Evolutionary conservation across 2,797 vertebrate genomes (phyloP).

Genomic region (Sebastiscus tertius): DNA sequence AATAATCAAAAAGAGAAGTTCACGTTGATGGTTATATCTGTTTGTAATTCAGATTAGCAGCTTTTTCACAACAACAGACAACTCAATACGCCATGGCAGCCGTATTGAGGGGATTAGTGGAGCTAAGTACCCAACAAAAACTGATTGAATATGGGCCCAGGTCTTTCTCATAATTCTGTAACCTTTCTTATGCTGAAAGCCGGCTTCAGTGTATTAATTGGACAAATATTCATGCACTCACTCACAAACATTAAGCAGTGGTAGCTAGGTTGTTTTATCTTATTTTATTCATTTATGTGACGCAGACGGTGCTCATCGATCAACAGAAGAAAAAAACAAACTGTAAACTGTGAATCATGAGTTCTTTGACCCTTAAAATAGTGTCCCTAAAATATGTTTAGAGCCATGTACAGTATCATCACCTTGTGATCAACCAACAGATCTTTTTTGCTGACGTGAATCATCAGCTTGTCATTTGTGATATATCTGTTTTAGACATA

Average conservation of each 20-base stretch:
- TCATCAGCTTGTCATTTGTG: constrained; percentile 10
- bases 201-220: neutral
- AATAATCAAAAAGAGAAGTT: neutral
- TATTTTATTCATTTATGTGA: neutral
- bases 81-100: no score
- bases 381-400: neutral
- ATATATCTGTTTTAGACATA: neutral
- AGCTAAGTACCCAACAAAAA: neutral
- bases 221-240: neutral
- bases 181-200: neutral
- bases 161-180: neutral
- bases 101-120: no score
- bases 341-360: neutral
- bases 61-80: neutral
- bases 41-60: neutral
- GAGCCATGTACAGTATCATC: neutral
- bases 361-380: neutral
- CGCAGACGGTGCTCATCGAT: neutral
- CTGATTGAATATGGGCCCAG: neutral
- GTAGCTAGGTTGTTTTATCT: neutral
- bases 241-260: neutral
- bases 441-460: neutral
- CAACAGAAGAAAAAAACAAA: neutral
- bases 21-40: neutral
- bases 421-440: neutral